phyloP scores from a whole-genome alignment of 2,888 invertebrate genomes.

The Drosophila kuntzei region DNA sequence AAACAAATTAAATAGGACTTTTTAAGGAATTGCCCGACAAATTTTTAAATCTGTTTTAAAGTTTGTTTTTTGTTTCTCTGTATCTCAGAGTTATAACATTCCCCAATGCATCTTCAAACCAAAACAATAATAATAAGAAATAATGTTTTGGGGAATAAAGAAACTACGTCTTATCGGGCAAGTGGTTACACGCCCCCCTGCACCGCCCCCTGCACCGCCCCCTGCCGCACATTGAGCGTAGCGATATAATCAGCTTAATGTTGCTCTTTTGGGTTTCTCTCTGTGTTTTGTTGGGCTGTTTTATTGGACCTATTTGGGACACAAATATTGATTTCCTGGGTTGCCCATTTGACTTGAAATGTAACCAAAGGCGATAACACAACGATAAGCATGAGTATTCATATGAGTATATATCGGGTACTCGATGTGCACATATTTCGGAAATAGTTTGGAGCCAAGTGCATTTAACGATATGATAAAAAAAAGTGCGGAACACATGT shows the following conservation, averaged over 20 bases:
- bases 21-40: not conserved
- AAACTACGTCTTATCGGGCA: conserved; percentile 51
- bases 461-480: conserved; percentile 78
- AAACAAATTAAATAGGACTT: not conserved
- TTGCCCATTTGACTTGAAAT: conserved; percentile 32
- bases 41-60: not conserved
- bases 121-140: conserved; percentile 14
- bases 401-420: conserved; percentile 19
- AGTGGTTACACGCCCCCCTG: conserved; percentile 31
- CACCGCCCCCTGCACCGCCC: conserved; percentile 34
- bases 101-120: conserved; percentile 5
- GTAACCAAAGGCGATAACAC: conserved; percentile 52
- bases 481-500: conserved; percentile 32
- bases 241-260: conserved; percentile 50
- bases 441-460: conserved; percentile 59
- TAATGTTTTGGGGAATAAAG: conserved; percentile 3
- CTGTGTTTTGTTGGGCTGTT: conserved; percentile 33
- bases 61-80: not conserved
- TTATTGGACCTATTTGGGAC: conserved; percentile 55
- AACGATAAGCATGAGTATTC: conserved; percentile 47
- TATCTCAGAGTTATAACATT: not conserved
- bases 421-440: conserved; percentile 32
- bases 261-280: conserved; percentile 28
- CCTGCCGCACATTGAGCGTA: not conserved
- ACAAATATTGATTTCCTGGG: conserved; percentile 74